Percentiles rank a stretch among this genome's conserved stretches.
phyloP scores from a whole-genome alignment of 2,888 invertebrate species.

The Meliscaeva auricollis region DNA sequence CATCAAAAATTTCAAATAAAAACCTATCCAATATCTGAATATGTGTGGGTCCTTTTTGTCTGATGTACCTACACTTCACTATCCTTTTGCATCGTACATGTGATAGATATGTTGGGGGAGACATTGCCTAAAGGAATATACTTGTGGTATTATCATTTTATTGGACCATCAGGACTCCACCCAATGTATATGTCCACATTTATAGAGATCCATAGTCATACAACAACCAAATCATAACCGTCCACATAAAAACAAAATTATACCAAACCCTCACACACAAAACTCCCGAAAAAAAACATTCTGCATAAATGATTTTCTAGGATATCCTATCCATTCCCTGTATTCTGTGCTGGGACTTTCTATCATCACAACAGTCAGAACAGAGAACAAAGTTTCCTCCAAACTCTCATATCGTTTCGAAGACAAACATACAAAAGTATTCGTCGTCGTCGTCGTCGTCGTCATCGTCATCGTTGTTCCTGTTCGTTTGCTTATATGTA shows the following conservation, averaged over 20 bases:
- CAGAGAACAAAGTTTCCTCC: conserved; percentile 37
- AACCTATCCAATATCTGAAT: conserved; percentile 62
- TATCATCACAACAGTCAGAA: conserved; percentile 30
- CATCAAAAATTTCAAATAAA: conserved; percentile 53
- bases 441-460: conserved; percentile 24
- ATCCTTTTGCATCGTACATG: conserved; percentile 49
- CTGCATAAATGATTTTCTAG: conserved; percentile 45
- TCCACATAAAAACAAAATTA: conserved; percentile 65
- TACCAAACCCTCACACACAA: conserved; percentile 40
- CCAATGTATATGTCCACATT: conserved; percentile 71
- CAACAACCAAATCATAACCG: conserved; percentile 67
- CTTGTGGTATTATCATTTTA: conserved; percentile 75
- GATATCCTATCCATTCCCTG: conserved; percentile 45
- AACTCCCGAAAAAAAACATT: conserved; percentile 28
- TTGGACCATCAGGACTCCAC: conserved; percentile 73
- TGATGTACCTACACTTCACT: conserved; percentile 13
- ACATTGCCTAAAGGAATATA: conserved; percentile 59
- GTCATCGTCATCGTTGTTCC: conserved; percentile 2
- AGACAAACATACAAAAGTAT: conserved; percentile 45
- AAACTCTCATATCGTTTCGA: conserved; percentile 67
- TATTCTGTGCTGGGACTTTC: conserved; percentile 17
- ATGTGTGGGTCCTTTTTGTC: conserved; percentile 24
- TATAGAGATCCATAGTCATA: conserved; percentile 71
- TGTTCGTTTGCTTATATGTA: conserved; percentile 49
- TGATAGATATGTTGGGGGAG: conserved; percentile 31